Evolutionary conservation across 2,113 vertebrate genomes (phyloP).

Genomic region (Ptilonorhynchus violaceus): DNA sequence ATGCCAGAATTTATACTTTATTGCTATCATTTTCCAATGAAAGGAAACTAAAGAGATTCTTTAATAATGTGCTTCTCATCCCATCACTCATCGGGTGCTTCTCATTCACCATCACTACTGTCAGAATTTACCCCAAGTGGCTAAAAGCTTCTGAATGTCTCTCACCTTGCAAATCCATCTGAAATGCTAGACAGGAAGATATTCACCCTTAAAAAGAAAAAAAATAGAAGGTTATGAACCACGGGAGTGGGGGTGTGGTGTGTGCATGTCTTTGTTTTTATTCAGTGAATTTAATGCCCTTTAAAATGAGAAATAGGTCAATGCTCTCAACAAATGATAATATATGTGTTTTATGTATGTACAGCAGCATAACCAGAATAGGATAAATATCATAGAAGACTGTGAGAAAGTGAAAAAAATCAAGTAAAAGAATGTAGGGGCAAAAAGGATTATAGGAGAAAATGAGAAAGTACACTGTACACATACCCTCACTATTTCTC

Average conservation of each 20-base stretch:
- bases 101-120: not conserved
- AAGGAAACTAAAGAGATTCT: not conserved
- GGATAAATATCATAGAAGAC: not conserved
- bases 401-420: not conserved
- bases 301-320: not conserved
- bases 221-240: not conserved
- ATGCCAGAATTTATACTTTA: not conserved
- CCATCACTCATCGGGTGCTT: too few species aligned
- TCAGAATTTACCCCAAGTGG: not conserved
- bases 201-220: not conserved
- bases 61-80: not conserved
- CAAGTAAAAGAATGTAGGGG: not conserved
- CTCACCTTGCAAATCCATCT: not conserved
- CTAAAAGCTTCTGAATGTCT: not conserved
- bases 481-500: not conserved
- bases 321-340: not conserved
- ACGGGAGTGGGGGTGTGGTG: fast-evolving
- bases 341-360: not conserved
- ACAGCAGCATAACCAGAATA: not conserved
- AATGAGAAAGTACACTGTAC: not conserved
- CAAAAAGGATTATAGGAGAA: not conserved
- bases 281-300: not conserved
- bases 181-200: not conserved
- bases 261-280: not conserved
- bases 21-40: not conserved